Conservation (phyloP, 2,113 vertebrate genomes). For the Ivindomyrus marchei region DNA sequence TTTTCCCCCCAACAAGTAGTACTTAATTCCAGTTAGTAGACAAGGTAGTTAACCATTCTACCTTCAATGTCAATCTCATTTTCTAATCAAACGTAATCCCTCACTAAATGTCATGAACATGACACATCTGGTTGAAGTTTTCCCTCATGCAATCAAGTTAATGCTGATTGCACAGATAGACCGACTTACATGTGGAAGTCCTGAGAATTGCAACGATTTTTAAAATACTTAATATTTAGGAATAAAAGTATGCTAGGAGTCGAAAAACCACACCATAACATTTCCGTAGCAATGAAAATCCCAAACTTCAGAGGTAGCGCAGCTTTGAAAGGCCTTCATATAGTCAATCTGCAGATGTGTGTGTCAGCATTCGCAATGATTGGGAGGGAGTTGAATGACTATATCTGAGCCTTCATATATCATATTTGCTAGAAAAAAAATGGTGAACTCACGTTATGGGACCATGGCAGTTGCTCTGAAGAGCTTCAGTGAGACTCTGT, state of each 20-base stretch:
- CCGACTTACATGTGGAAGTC: not conserved
- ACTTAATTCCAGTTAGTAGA: not conserved
- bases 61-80: not conserved
- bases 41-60: not conserved
- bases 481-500: conserved; percentile 79
- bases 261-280: not conserved
- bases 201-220: not conserved
- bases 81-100: not conserved
- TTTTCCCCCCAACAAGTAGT: not conserved
- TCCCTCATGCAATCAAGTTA: not conserved
- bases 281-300: not conserved
- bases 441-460: conserved; percentile 79
- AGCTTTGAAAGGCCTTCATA: not conserved
- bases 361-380: not conserved
- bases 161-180: not conserved
- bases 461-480: conserved; percentile 90
- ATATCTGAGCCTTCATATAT: not conserved
- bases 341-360: not conserved
- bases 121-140: not conserved
- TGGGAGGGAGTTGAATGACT: not conserved
- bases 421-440: not conserved
- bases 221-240: not conserved
- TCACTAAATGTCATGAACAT: not conserved
- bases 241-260: not conserved
- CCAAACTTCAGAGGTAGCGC: too few relatives aligned